Conservation (phyloP, 92 coral and sea anemone genomes). For the Paragorgia papillata region DNA sequence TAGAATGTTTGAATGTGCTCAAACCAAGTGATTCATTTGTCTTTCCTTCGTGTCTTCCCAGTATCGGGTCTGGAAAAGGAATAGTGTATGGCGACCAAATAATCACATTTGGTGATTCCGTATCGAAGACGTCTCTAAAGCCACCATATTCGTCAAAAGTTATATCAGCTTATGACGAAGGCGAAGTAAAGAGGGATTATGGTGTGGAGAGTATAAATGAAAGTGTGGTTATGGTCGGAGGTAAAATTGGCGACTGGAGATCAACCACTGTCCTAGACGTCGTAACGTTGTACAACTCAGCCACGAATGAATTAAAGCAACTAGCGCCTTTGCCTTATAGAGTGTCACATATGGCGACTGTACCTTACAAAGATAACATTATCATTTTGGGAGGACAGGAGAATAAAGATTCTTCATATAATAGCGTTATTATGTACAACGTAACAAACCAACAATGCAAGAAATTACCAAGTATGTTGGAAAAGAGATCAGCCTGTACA, state of each 20-base stretch:
- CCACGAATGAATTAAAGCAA: neutral
- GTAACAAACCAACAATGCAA: conserved; percentile 75
- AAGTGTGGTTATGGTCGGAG: no score
- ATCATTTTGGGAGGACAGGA: conserved; percentile 23
- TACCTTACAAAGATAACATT: conserved; percentile 14
- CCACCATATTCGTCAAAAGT: neutral
- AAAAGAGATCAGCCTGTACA: conserved; percentile 77
- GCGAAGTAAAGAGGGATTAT: neutral
- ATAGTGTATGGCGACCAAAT: neutral
- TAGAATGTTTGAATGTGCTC: neutral
- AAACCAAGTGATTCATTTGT: neutral
- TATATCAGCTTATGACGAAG: neutral
- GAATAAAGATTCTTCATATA: neutral
- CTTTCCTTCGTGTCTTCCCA: neutral
- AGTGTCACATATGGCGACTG: conserved; percentile 19
- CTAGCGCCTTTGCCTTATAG: conserved; percentile 18
- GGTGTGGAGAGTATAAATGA: no score
- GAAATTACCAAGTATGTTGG: conserved; percentile 72
- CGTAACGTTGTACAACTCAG: neutral
- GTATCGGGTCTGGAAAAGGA: conserved; percentile 14
- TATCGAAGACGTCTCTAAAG: neutral
- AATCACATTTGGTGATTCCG: neutral
- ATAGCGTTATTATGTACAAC: conserved; percentile 44
- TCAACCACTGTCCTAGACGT: neutral
- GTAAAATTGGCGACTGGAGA: neutral